These are phyloP conservation scores for Enteromius thamalakanensis DNA, from an alignment of 2,797 vertebrate genomes.

Conservation along the genomic window DNA sequence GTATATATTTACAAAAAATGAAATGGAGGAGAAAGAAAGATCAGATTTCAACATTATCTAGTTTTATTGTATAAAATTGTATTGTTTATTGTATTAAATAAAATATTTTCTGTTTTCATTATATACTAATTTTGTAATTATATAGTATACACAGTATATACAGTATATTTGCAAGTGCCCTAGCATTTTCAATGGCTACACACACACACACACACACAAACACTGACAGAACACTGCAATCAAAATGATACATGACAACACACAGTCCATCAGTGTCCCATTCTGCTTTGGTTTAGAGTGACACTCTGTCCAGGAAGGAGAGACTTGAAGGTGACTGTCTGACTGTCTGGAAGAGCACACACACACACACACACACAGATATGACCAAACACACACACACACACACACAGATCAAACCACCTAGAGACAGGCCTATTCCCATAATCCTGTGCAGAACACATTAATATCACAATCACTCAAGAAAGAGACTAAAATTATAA, in stretches of 20 bases:
- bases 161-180: conserved; percentile 3
- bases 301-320: conserved; percentile 45
- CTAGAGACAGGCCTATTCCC: conserved; percentile 6
- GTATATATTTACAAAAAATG: background rate
- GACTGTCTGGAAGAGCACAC: conserved; percentile 62
- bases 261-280: conserved; percentile 40
- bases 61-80: background rate
- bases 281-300: conserved; percentile 44
- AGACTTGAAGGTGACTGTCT: conserved; percentile 76
- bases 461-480: background rate
- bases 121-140: no score
- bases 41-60: no score
- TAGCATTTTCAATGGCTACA: background rate
- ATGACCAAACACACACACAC: background rate
- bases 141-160: no score
- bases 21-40: background rate
- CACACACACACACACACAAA: conserved; percentile 14
- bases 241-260: conserved; percentile 53
- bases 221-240: conserved; percentile 47
- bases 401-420: conserved; percentile 33
- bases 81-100: no score
- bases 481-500: background rate
- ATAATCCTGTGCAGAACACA: background rate
- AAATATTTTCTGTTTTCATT: no score
- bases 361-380: conserved; percentile 2